These are phyloP conservation scores for Zaprionus lachaisei DNA, from an alignment of 1,140 invertebrate genomes.

Conservation along the genomic window DNA sequence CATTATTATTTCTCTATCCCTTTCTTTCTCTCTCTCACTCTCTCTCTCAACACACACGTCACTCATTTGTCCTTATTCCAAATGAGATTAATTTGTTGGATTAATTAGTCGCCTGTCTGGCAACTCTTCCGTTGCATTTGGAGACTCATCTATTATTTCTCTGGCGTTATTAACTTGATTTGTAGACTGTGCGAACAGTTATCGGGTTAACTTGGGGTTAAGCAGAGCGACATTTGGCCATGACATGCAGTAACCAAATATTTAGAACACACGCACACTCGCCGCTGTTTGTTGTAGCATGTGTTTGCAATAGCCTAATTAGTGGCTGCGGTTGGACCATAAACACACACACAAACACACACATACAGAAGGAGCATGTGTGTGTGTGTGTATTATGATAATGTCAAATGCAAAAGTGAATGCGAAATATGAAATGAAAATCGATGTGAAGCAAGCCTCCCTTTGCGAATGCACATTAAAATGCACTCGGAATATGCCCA, in stretches of 20 bases:
- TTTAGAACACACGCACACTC: slow-evolving; percentile 9
- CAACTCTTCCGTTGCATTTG: slow-evolving; percentile 26
- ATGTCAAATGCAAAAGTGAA: slow-evolving; percentile 46
- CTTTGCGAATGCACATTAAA: slow-evolving; percentile 60
- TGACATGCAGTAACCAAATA: slow-evolving; percentile 22
- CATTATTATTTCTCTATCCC: neutral
- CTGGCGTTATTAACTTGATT: slow-evolving; percentile 10
- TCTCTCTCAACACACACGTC: neutral
- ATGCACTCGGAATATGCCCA: slow-evolving; percentile 56
- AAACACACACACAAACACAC: slow-evolving; percentile 9
- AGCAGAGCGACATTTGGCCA: slow-evolving; percentile 17
- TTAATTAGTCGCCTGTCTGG: slow-evolving; percentile 3
- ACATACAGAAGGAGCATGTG: slow-evolving; percentile 15
- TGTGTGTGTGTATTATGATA: slow-evolving; percentile 39
- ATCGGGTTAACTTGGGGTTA: slow-evolving; percentile 37
- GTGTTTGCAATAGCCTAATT: slow-evolving; percentile 45
- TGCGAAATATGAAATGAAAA: slow-evolving; percentile 53
- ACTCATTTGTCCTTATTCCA: neutral
- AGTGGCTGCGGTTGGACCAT: slow-evolving; percentile 24
- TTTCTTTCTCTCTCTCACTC: neutral
- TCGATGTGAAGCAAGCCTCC: slow-evolving; percentile 64
- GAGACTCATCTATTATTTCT: slow-evolving; percentile 34
- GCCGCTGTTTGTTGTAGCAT: neutral
- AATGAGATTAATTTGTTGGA: slow-evolving; percentile 6
- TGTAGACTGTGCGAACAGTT: neutral